These are phyloP conservation scores for Lasioglossum villosulum DNA, from an alignment of 2,888 invertebrate species.

Conservation along the genomic window DNA sequence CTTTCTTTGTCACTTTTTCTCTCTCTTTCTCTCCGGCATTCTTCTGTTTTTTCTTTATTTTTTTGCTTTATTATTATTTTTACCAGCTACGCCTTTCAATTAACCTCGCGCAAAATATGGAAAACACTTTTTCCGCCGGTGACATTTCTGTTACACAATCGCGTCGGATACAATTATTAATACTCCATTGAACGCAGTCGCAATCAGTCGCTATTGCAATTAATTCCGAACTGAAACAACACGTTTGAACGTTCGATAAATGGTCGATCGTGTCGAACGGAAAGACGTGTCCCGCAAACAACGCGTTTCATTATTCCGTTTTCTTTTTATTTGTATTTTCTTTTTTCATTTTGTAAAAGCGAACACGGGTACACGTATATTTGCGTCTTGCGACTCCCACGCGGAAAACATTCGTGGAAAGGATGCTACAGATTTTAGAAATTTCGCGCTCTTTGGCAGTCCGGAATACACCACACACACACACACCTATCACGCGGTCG, in stretches of 20 bases:
- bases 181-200: not conserved
- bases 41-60: not conserved
- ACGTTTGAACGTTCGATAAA: not conserved
- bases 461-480: slow-evolving; percentile 24
- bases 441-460: slow-evolving; percentile 58
- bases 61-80: not conserved
- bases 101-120: not conserved
- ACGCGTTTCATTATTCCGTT: not conserved
- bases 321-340: not conserved
- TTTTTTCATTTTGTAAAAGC: not conserved
- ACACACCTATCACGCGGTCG: slow-evolving; percentile 3
- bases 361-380: not conserved
- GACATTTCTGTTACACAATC: not conserved
- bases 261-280: slow-evolving; percentile 3
- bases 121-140: not conserved
- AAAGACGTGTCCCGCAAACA: not conserved
- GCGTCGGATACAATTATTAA: not conserved
- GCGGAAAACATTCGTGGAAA: slow-evolving; percentile 1
- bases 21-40: not conserved
- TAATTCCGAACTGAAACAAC: not conserved
- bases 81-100: slow-evolving; percentile 13
- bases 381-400: not conserved
- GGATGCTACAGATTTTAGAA: slow-evolving; percentile 63
- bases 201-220: slow-evolving; percentile 14
- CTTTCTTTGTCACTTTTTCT: not conserved